Evolutionary conservation across 2,797 vertebrate species (phyloP).

Genomic region (Gymnoscopelus microlampas): DNA sequence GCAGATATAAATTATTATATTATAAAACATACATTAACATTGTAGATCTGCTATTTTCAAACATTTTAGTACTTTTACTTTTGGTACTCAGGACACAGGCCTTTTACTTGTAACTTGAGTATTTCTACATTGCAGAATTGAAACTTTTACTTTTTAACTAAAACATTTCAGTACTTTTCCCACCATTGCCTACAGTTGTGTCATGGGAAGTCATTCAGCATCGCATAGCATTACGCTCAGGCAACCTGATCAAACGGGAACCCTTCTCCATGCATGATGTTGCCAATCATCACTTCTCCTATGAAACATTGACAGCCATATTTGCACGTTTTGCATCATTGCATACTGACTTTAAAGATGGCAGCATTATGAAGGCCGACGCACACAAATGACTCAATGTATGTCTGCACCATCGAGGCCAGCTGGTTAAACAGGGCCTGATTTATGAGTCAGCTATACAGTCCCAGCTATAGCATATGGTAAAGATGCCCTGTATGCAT

Average conservation of each 20-base stretch:
- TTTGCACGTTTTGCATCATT: constrained; percentile 25
- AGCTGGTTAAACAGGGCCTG: constrained; percentile 25
- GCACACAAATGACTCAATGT: constrained; percentile 19
- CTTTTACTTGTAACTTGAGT: too few relatives aligned
- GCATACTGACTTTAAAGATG: constrained; percentile 22
- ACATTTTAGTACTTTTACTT: too few relatives aligned
- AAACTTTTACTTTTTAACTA: too few relatives aligned
- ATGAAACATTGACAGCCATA: constrained; percentile 8
- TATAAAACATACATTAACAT: too few relatives aligned
- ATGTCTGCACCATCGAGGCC: constrained; percentile 13
- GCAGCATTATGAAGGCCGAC: constrained; percentile 25
- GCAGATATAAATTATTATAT: too few relatives aligned
- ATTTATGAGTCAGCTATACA: constrained; percentile 32
- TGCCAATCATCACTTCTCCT: not conserved
- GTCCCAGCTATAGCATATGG: constrained; percentile 45
- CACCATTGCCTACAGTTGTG: too few relatives aligned
- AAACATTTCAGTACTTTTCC: too few relatives aligned
- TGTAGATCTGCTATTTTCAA: too few relatives aligned
- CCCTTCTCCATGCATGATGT: constrained; percentile 15
- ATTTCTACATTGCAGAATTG: too few relatives aligned
- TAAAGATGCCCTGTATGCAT: constrained; percentile 46
- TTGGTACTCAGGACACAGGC: too few relatives aligned
- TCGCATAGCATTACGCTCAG: too few relatives aligned
- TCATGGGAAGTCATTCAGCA: too few relatives aligned
- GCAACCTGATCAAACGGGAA: not conserved